Base-by-base conservation (phyloP, 2,113 vertebrate species). In the Hippocampus barbouri region DNA sequence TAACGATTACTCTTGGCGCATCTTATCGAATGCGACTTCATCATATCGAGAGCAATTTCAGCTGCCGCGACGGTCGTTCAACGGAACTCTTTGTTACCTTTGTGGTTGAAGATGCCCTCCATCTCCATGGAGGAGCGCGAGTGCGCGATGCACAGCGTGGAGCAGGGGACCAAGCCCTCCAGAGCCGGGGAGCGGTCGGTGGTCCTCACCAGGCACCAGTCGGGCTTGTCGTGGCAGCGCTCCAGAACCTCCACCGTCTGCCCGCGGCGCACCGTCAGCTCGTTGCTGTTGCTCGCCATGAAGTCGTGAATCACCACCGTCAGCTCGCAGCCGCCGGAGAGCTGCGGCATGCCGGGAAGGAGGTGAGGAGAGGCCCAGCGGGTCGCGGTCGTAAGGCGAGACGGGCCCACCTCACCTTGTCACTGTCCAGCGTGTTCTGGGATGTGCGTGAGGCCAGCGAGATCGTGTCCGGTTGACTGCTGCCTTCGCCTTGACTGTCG, bases 71-170 rank as follows among this genome's bases (percentile, higher is more conserved):
- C 2, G 34, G 34, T 38, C 34, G 2, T 38, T 38, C 34, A 6
- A 6, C 34, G 34, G 38, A 34, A n/a, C 8, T n/a, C 51, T 2
- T 23, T 27, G 15, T 90, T 41, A 98, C 97, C 97, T 96, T 98
- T 98, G 91, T 99, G 97, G 90, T 99, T 99, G 82, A 96, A 99
- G 87, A 99, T 97, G 67, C 97, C 97, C 83, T 99, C 97, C 97
- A 99, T 98, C 85, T 99, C 97, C 96, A 99, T 98, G 75, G 96
- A 98, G 8, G 97, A 99, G 68, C 97, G 92, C 0, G 97, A 99
- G 74, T 99, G 97, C 53, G 97, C 97, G 15, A 99, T 98, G 89
- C 97, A 99, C 68, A 99, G 95, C n/a, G 94, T 95, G 54, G 95
- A 91, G 5, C 97, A 97, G 77, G 96, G 97, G 1, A 99, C 97